Percentiles rank a stretch among this genome's conserved stretches.
Evolutionary conservation across 2,888 invertebrate species (phyloP).

Genomic region (Temnothorax ravouxi): DNA sequence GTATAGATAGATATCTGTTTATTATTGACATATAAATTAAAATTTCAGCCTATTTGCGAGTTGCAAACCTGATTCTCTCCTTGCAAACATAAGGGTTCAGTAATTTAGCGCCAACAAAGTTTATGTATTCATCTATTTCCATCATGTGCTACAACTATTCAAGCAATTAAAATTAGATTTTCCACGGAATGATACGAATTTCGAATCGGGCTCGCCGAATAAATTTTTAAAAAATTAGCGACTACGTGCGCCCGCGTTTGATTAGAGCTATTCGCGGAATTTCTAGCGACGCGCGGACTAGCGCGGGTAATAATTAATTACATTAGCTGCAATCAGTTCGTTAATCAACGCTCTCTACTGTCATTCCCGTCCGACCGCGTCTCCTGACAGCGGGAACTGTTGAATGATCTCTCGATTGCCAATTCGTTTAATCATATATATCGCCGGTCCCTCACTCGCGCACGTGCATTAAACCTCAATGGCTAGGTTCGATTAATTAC

Average conservation of each 20-base stretch:
- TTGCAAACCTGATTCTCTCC: neutral
- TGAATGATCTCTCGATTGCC: constrained; percentile 45
- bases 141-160: neutral
- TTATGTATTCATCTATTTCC: constrained; percentile 5
- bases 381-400: constrained; percentile 33
- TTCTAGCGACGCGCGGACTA: constrained; percentile 38
- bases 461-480: constrained; percentile 52
- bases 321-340: constrained; percentile 48
- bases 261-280: constrained; percentile 34
- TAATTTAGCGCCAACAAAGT: neutral
- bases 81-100: neutral
- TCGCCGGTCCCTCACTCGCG: constrained; percentile 36
- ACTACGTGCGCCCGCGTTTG: constrained; percentile 4
- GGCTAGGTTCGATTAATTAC: constrained; percentile 51
- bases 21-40: neutral
- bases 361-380: constrained; percentile 50
- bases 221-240: constrained; percentile 38
- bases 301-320: constrained; percentile 25
- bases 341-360: constrained; percentile 56
- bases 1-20: neutral
- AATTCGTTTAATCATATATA: constrained; percentile 47
- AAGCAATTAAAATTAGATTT: constrained; percentile 20
- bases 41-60: neutral
- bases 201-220: neutral
- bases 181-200: constrained; percentile 3